phyloP scores from a whole-genome alignment of 2,888 invertebrate species.

The Plebejus argus region DNA sequence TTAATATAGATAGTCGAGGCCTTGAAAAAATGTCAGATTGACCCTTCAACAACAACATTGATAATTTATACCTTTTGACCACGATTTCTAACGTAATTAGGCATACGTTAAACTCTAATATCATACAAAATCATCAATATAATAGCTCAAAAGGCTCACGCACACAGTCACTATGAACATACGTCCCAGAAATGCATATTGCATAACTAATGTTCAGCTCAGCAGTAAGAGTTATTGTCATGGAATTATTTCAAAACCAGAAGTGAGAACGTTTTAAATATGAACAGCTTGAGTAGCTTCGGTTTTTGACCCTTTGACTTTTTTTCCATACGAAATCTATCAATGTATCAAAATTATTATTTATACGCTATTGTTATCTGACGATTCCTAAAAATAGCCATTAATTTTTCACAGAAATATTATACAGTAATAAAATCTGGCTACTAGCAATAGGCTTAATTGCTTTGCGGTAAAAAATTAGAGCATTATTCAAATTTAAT shows the following conservation, averaged over 20 bases:
- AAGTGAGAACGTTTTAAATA: not conserved
- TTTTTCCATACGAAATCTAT: not conserved
- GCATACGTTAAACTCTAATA: not conserved
- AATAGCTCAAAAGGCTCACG: not conserved
- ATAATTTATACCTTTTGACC: no score
- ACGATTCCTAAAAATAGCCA: no score
- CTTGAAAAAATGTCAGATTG: no score
- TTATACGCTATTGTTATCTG: no score
- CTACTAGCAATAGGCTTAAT: not conserved
- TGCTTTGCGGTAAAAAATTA: not conserved
- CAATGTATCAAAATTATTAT: no score
- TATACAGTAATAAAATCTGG: not conserved
- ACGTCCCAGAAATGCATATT: not conserved
- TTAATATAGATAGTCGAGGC: no score
- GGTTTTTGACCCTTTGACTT: not conserved
- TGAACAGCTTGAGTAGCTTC: not conserved
- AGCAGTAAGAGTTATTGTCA: not conserved
- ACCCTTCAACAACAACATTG: no score
- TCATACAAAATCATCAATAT: not conserved
- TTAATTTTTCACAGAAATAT: not conserved
- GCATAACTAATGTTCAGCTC: not conserved
- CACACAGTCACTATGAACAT: not conserved
- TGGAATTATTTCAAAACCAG: not conserved
- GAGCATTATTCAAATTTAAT: conserved; percentile 11
- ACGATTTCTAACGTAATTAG: no score